A percentile compares a stretch with the other conserved stretches of the same genome.
These are phyloP conservation scores for Sminthurinus signatus DNA, from an alignment of 1,140 invertebrate species.

Conservation along the genomic window DNA sequence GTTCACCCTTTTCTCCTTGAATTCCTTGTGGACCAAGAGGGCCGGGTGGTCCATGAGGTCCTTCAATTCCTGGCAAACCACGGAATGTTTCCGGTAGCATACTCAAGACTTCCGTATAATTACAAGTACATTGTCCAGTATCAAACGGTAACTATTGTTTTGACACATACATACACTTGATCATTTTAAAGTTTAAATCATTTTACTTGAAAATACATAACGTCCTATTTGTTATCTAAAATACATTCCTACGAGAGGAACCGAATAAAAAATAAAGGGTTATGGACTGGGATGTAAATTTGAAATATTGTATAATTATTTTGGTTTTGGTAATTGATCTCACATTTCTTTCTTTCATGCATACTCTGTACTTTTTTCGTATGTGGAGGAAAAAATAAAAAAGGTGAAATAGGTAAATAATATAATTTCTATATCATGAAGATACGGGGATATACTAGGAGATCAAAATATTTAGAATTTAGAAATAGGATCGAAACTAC, in stretches of 20 bases:
- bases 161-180: background rate
- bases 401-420: too few relatives aligned
- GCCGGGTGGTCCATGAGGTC: constrained; percentile 26
- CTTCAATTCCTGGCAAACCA: constrained; percentile 27
- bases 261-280: background rate
- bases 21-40: constrained; percentile 1
- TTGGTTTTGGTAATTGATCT: background rate
- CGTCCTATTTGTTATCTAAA: background rate
- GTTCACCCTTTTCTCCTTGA: constrained; percentile 33
- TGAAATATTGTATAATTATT: background rate
- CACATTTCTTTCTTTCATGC: too few relatives aligned
- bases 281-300: background rate
- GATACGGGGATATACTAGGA: too few relatives aligned
- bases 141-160: constrained; percentile 24
- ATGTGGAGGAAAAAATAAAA: too few relatives aligned
- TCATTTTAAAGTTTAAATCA: background rate
- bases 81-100: constrained; percentile 36
- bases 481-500: too few relatives aligned
- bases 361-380: too few relatives aligned
- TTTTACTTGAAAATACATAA: background rate
- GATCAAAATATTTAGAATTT: too few relatives aligned
- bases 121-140: constrained; percentile 33
- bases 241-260: background rate
- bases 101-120: constrained; percentile 32
- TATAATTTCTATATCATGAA: too few relatives aligned